These are phyloP conservation scores for Rhinoptilus africanus DNA, from an alignment of 2,113 vertebrate genomes.

Conservation along the genomic window DNA sequence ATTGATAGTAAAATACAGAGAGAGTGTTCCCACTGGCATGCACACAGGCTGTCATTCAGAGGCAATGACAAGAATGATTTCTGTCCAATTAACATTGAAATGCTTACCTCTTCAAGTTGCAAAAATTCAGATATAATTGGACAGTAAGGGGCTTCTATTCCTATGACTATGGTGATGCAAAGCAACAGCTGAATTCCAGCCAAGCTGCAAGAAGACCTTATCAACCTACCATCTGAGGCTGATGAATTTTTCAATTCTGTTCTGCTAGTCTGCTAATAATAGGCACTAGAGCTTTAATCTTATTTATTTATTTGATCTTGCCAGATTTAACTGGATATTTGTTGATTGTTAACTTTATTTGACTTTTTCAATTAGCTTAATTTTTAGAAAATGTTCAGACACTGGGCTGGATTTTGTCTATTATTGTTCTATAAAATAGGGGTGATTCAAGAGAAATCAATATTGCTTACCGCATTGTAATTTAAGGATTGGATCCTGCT, in stretches of 20 bases:
- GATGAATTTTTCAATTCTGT: constrained; percentile 12
- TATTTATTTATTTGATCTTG: constrained; percentile 56
- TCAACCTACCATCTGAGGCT: neutral
- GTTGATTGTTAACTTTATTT: constrained; percentile 64
- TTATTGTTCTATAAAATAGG: neutral
- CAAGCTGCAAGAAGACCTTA: neutral
- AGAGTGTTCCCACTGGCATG: neutral
- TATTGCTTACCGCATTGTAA: neutral
- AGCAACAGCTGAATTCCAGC: neutral
- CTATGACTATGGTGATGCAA: neutral
- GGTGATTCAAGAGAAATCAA: constrained; percentile 9
- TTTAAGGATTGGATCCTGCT: neutral
- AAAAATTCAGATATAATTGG: neutral
- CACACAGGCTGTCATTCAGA: neutral
- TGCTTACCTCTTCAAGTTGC: neutral
- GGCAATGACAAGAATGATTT: neutral
- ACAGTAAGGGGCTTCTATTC: neutral
- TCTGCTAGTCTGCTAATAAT: constrained; percentile 41
- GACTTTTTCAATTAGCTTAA: constrained; percentile 60
- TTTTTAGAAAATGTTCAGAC: constrained; percentile 61
- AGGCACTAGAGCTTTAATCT: constrained; percentile 24
- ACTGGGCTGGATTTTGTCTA: constrained; percentile 3
- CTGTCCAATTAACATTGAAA: neutral
- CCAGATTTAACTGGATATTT: constrained; percentile 48
- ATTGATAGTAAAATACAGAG: neutral